Conservation (phyloP, 2,888 invertebrate genomes). For the Drosophila lacicola region DNA sequence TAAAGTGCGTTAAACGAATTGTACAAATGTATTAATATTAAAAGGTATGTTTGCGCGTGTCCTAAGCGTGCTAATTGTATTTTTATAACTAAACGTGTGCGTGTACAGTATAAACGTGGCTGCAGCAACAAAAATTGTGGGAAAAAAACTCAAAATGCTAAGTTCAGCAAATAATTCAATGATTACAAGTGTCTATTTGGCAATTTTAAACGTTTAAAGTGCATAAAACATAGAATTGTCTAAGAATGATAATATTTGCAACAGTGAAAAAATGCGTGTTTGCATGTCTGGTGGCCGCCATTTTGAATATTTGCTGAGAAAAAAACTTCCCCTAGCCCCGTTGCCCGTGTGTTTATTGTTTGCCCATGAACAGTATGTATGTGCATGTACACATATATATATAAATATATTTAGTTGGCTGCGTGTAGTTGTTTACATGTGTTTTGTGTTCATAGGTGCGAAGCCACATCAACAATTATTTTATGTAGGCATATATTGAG, state of each 20-base stretch:
- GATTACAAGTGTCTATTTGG: not conserved
- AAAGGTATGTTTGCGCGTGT: constrained; percentile 62
- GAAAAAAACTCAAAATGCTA: constrained; percentile 3
- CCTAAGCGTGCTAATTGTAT: not conserved
- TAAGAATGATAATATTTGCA: constrained; percentile 8
- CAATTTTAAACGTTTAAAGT: not conserved
- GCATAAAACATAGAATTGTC: not conserved
- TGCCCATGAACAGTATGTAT: constrained; percentile 32
- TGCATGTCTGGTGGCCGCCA: constrained; percentile 61
- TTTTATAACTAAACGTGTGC: constrained; percentile 13
- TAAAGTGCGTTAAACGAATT: constrained; percentile 58
- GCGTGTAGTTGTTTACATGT: constrained; percentile 40
- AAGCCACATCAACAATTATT: constrained; percentile 57
- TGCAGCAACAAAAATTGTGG: constrained; percentile 8
- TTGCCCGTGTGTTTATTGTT: constrained; percentile 48
- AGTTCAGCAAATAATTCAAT: not conserved
- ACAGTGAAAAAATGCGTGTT: constrained; percentile 52
- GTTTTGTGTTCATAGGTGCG: constrained; percentile 5
- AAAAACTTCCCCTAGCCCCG: constrained; percentile 22
- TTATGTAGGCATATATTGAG: not conserved
- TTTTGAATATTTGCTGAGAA: constrained; percentile 64
- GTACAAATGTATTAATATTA: constrained; percentile 69
- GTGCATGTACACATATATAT: constrained; percentile 21
- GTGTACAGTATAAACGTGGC: constrained; percentile 68
- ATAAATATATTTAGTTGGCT: constrained; percentile 9